phyloP scores from a whole-genome alignment of 2,888 invertebrate genomes.

The Lingula anatina region DNA sequence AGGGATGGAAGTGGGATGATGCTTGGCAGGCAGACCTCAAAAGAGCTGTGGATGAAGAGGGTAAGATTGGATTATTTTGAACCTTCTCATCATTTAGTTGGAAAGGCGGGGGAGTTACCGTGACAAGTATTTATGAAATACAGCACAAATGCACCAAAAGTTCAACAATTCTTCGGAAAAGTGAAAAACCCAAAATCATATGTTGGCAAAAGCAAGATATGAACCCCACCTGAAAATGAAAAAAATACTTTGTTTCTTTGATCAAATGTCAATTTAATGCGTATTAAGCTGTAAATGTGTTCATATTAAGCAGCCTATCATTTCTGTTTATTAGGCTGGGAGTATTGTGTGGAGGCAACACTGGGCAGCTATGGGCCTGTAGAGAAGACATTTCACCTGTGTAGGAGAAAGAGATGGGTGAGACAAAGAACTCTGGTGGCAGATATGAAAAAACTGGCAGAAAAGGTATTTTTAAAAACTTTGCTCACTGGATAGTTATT shows the following conservation, averaged over 20 bases:
- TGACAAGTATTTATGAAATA: too few relatives aligned
- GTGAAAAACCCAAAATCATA: too few relatives aligned
- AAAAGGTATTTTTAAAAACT: constrained; percentile 34
- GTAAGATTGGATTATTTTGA: constrained; percentile 21
- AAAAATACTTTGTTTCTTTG: too few relatives aligned
- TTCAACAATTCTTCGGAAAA: too few relatives aligned
- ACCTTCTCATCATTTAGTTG: too few relatives aligned
- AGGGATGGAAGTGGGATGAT: constrained; percentile 54
- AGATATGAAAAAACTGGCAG: constrained; percentile 23
- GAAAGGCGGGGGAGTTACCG: too few relatives aligned
- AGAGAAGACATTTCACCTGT: constrained; percentile 54
- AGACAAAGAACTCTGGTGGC: constrained; percentile 38
- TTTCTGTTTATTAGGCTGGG: constrained; percentile 41
- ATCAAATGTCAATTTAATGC: too few relatives aligned
- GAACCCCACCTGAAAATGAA: too few relatives aligned
- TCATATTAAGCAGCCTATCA: not conserved
- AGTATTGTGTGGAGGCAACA: constrained; percentile 54
- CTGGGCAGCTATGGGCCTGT: constrained; percentile 53
- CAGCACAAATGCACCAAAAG: too few relatives aligned
- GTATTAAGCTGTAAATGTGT: too few relatives aligned
- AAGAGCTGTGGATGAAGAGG: constrained; percentile 55
- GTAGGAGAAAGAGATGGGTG: constrained; percentile 52
- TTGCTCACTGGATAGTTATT: too few relatives aligned
- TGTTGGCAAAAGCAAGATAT: too few relatives aligned
- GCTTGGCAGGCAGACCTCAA: constrained; percentile 53